These are phyloP conservation scores for Panagrolaimus sp. DNA, from an alignment of 1,140 invertebrate genomes.

Conservation along the genomic window DNA sequence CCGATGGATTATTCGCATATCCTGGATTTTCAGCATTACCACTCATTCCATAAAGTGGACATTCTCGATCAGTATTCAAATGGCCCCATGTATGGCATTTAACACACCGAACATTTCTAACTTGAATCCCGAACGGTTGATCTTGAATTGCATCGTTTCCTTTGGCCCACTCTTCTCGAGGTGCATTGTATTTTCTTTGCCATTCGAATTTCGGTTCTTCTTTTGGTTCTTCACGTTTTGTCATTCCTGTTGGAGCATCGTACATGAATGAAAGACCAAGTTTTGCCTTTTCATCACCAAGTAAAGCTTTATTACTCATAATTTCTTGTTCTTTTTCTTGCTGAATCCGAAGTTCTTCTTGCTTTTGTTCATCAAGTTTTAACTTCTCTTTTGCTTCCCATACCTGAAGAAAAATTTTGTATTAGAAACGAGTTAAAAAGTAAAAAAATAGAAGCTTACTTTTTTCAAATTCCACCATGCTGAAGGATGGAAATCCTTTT, in stretches of 20 bases:
- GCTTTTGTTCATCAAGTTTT: conserved; percentile 91
- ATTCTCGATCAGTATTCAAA: conserved; percentile 84
- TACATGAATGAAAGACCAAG: conserved; percentile 99
- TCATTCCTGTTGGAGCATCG: conserved; percentile 87
- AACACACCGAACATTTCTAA: conserved; percentile 92
- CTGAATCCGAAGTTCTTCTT: conserved; percentile 88
- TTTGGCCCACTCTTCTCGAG: conserved; percentile 71
- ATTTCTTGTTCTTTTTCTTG: conserved; percentile 99
- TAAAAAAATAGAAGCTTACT: conserved; percentile 66
- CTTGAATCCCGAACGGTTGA: conserved; percentile 93
- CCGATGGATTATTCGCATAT: conserved; percentile 58
- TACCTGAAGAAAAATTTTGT: conserved; percentile 68
- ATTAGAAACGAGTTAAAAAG: conserved; percentile 20
- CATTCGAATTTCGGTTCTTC: conserved; percentile 98
- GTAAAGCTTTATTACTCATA: conserved; percentile 89
- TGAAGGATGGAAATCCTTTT: conserved; percentile 98
- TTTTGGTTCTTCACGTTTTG: conserved; percentile 68
- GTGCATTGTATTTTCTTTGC: conserved; percentile 97
- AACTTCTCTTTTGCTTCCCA: conserved; percentile 99
- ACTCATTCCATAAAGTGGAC: conserved; percentile 56
- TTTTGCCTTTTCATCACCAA: conserved; percentile 98
- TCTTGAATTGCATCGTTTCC: conserved; percentile 69
- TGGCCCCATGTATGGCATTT: conserved; percentile 99
- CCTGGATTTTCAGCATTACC: conserved; percentile 56
- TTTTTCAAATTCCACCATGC: conserved; percentile 94